Conservation (phyloP, 2,888 invertebrate genomes). For the Agrotis exclamationis region DNA sequence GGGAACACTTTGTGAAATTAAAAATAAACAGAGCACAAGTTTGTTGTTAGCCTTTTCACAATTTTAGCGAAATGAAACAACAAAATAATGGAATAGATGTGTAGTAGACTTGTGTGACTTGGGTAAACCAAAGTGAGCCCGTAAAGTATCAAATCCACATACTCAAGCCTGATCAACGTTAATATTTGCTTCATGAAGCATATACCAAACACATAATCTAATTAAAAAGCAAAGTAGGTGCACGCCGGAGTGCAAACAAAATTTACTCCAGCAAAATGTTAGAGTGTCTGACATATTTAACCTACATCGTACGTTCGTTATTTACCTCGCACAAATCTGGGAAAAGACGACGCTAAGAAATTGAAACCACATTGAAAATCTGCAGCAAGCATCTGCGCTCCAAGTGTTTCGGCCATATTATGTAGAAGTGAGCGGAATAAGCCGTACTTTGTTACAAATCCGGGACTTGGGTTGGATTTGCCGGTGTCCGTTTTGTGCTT, state of each 20-base stretch:
- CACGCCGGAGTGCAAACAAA: constrained; percentile 42
- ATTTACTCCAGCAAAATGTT: constrained; percentile 46
- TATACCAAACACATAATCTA: constrained; percentile 35
- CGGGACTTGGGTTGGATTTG: constrained; percentile 85
- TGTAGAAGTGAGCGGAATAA: constrained; percentile 82
- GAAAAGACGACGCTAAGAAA: constrained; percentile 72
- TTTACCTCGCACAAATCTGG: constrained; percentile 60
- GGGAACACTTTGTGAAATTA: constrained; percentile 48
- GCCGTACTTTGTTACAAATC: constrained; percentile 88
- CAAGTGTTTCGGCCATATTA: constrained; percentile 82
- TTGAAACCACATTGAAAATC: constrained; percentile 80
- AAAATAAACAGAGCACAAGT: constrained; percentile 50
- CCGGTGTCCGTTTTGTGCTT: constrained; percentile 85
- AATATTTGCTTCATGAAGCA: constrained; percentile 4
- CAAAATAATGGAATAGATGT: background rate
- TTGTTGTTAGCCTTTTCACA: constrained; percentile 27
- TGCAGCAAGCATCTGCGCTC: constrained; percentile 79
- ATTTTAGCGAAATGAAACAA: constrained; percentile 29
- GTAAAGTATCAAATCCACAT: background rate
- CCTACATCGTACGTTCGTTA: constrained; percentile 55
- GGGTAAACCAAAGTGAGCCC: background rate
- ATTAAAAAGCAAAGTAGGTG: constrained; percentile 45
- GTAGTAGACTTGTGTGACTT: no score
- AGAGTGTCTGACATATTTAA: constrained; percentile 44
- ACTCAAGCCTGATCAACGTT: constrained; percentile 2